Conservation (phyloP, 2,113 vertebrate species). For the Pyrgilauda ruficollis region DNA sequence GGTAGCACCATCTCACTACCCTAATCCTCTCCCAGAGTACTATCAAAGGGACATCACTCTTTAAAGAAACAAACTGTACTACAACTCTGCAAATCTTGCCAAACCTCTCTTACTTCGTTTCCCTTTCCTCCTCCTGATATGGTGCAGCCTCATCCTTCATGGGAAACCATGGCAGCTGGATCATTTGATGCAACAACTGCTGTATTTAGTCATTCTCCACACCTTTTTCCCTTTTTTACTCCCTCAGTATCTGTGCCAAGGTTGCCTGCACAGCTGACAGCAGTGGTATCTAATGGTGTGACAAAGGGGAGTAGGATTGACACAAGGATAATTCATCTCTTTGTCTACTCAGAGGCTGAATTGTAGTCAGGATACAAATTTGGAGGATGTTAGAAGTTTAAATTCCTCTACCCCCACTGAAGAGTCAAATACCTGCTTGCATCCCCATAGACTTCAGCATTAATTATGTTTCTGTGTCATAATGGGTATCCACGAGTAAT, state of each 20-base stretch:
- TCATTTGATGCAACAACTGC: neutral
- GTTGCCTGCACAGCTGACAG: neutral
- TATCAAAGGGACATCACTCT: neutral
- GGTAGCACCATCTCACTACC: neutral
- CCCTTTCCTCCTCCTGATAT: neutral
- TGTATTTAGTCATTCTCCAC: neutral
- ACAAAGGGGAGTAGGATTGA: neutral
- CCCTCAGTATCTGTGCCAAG: neutral
- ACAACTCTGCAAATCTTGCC: neutral
- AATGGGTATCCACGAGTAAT: neutral
- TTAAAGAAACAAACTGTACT: neutral
- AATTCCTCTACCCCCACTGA: neutral
- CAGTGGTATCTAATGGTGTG: neutral
- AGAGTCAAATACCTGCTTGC: neutral
- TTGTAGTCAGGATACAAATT: neutral
- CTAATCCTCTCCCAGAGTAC: neutral
- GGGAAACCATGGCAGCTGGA: neutral
- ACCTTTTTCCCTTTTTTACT: neutral
- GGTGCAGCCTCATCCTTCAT: accelerated
- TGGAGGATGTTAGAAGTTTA: neutral
- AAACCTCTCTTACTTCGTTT: neutral
- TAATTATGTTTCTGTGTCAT: neutral
- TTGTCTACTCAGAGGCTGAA: neutral
- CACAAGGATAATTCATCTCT: neutral
- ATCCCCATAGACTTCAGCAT: neutral